Evolutionary conservation across 2,888 invertebrate species (phyloP).

Genomic region (Trisateles emortualis): DNA sequence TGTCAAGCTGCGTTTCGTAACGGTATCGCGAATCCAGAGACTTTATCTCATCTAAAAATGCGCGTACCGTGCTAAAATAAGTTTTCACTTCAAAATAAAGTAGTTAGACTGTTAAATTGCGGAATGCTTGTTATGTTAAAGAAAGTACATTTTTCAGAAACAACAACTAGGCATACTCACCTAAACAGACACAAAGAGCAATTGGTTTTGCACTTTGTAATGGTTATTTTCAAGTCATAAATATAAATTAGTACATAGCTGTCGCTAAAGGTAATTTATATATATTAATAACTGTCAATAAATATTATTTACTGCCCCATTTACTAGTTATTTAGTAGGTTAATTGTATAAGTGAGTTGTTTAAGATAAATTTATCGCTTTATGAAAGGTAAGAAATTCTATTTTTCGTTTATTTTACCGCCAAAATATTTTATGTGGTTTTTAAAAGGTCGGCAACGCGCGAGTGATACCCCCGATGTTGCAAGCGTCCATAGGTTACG

Average conservation of each 20-base stretch:
- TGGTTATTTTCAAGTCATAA: neutral
- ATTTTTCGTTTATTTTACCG: neutral
- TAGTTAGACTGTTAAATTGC: too few relatives aligned
- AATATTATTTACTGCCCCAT: conserved; percentile 2
- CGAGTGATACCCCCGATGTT: too few relatives aligned
- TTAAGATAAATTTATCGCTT: neutral
- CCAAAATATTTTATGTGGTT: neutral
- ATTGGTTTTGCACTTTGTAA: neutral
- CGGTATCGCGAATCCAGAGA: too few relatives aligned
- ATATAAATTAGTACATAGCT: neutral
- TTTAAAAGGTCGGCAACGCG: too few relatives aligned
- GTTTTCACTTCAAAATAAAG: too few relatives aligned
- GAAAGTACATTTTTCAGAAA: too few relatives aligned
- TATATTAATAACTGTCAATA: conserved; percentile 8
- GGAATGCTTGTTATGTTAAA: too few relatives aligned
- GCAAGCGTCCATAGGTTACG: too few relatives aligned
- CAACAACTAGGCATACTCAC: too few relatives aligned
- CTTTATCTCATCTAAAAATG: too few relatives aligned
- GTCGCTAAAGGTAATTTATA: conserved; percentile 1
- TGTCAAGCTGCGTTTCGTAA: too few relatives aligned
- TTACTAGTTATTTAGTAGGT: conserved; percentile 1
- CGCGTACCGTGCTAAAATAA: too few relatives aligned
- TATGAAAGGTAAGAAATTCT: neutral
- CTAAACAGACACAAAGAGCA: neutral
- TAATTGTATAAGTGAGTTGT: neutral